Base-by-base conservation (phyloP, 2,888 invertebrate genomes). In the Drosophila anomalipes region DNA sequence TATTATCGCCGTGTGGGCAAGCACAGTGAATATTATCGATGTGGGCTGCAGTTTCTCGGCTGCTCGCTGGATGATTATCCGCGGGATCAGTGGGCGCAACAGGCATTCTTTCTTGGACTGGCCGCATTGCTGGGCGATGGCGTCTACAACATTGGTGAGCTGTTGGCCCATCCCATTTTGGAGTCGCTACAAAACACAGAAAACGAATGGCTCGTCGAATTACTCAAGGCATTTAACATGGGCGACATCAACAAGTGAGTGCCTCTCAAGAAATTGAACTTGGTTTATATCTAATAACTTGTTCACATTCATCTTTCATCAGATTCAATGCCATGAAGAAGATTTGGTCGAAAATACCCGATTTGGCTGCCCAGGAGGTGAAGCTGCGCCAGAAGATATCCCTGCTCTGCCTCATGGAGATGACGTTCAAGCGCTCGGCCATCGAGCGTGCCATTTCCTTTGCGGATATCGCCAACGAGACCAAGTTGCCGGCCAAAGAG, bases 61-160 rank as follows among this genome's bases (percentile, higher is more conserved):
- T 97, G 97, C 90, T 96, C 97, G 9, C 91, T 97, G 44, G 94
- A 95, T 26, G 95, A 95, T 12, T 94, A 97, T 78, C 94, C 95
- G 3, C 94, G 94, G 59, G 95, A 95, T 75, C 95, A 96, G 61
- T 95, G 96, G 93, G 95, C 95, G 64, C 95, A 96, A 63, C 96
- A 97, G 86, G 99, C 99, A 0, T 97, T 98, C 91, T 96, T 98
- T 84, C 95, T 99, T 6, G 98, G 98, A 0, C 94, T 99, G 10
- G 99, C 99, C 1, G 99, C 99, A 0, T 95, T 99, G 32, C 94
- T 99, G 2, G 99, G 99, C 1, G 97, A 98, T 87, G 97, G 97
- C 30, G 97, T 99, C 28, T 99, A 99, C 93, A 99, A 99, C 93
- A 96, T 99, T 83, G 99, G 99, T 0, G 99, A 99, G 93, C 94